Conservation (phyloP, 1,140 invertebrate genomes). For the Heliothis virescens region DNA sequence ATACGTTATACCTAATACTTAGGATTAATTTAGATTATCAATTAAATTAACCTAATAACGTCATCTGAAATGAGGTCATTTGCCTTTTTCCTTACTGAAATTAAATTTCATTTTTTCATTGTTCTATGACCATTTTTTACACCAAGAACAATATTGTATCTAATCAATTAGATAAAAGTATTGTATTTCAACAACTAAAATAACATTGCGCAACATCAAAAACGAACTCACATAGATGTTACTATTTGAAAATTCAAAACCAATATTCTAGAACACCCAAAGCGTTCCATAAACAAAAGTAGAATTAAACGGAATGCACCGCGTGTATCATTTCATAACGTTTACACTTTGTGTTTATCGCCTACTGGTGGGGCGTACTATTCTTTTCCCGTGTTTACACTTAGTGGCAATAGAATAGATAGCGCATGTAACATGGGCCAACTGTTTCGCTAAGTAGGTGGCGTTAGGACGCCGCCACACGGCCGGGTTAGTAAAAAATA, state of each 20-base stretch:
- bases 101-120: too few species aligned
- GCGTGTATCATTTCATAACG: constrained; percentile 81
- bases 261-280: constrained; percentile 42
- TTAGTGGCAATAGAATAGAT: constrained; percentile 71
- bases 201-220: neutral
- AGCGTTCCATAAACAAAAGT: constrained; percentile 31
- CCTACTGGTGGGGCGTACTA: constrained; percentile 67
- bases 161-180: too few species aligned
- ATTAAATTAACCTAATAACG: too few species aligned
- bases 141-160: too few species aligned
- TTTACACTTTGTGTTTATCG: constrained; percentile 77
- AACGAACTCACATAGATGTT: neutral
- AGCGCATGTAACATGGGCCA: constrained; percentile 67
- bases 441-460: constrained; percentile 62
- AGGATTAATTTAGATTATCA: too few species aligned
- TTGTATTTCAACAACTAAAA: neutral
- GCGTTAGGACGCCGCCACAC: constrained; percentile 33
- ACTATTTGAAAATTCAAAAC: neutral
- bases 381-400: constrained; percentile 78
- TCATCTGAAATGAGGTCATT: too few species aligned
- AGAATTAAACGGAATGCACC: constrained; percentile 60
- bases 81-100: too few species aligned
- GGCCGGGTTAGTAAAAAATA: neutral
- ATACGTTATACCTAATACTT: too few species aligned
- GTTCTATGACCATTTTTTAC: too few species aligned